Base-by-base conservation (phyloP, 2,113 vertebrate genomes). In the Rhabdomys dilectus region DNA sequence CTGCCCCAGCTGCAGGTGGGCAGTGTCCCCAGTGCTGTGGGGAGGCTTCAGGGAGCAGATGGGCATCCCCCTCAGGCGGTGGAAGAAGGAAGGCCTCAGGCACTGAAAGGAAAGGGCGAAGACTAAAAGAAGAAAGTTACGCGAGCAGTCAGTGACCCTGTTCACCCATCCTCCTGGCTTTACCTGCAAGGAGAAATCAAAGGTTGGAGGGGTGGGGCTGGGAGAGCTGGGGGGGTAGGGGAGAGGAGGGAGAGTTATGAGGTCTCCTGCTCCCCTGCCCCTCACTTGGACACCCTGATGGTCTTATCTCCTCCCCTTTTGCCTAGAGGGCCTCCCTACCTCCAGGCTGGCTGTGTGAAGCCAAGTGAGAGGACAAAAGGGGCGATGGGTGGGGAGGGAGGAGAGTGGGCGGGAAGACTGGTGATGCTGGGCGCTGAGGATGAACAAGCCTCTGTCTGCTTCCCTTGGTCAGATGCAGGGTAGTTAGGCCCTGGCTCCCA, bases 141-240 rank as follows among this genome's bases (percentile, higher is more conserved):
- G 64, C 85, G 96, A 96, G 95, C 91, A 82, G 87, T 3, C 34
- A 92, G 93, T 29, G 66, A 51, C 96, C 92, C 93, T n/a, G 80
- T n/a, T 68, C 94, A 58, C 84, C 39, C 42, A 17, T 82, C 53
- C 3, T 89, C 70, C 62, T 22, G 26, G 88, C 11, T 22, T 95
- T 89, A 97, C 97, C 98, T 98, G 98, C 72, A 82, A 98, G 98
- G 97, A 98, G 97, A 98, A 98, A 98, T 68, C 97, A 97, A 93
- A 98, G 91, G 94, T 75, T 81, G 94, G 82, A 84, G 81, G 82
- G 70, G 72, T 48, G 15, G 84, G 64, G 89, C 56, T 39, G 94
- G 87, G 73, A 48, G 87, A 90, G 89, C 66, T 78, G 58, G 84
- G 75, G 34, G 72, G 93, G 68, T 45, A 91, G 93, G 77, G 95